phyloP scores from a whole-genome alignment of 2,888 invertebrate species.

The Caenorhabditis uteleia region DNA sequence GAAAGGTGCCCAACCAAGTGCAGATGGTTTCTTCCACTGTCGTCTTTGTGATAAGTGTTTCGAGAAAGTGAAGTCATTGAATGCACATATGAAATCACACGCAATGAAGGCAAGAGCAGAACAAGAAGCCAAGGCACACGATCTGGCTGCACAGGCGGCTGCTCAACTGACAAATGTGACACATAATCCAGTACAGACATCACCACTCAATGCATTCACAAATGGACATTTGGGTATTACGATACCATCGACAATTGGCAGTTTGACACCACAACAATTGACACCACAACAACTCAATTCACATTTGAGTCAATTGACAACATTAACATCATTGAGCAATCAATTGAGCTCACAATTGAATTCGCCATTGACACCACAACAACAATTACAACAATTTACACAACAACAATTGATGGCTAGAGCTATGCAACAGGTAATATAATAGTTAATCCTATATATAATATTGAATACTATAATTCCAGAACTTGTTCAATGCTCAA shows the following conservation, averaged over 20 bases:
- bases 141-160: conserved; percentile 28
- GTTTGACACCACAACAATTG: conserved; percentile 33
- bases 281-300: conserved; percentile 30
- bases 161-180: conserved; percentile 28
- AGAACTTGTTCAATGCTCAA: conserved; percentile 19
- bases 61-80: conserved; percentile 79
- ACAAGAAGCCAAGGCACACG: conserved; percentile 63
- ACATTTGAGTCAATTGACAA: conserved; percentile 15
- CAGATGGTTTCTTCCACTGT: conserved; percentile 69
- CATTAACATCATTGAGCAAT: conserved; percentile 21
- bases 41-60: conserved; percentile 67
- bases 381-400: conserved; percentile 34
- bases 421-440: conserved; percentile 34
- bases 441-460: background rate
- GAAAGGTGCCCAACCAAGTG: conserved; percentile 68
- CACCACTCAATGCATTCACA: conserved; percentile 23
- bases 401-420: conserved; percentile 32
- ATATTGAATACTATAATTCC: conserved; percentile 1
- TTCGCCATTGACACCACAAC: conserved; percentile 37
- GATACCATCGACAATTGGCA: conserved; percentile 28
- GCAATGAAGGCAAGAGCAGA: conserved; percentile 71
- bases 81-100: conserved; percentile 99
- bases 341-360: conserved; percentile 20
- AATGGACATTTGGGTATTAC: conserved; percentile 27
- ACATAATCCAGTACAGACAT: conserved; percentile 6